These are phyloP conservation scores for Euphonia xanthogaster DNA, from an alignment of 2,797 vertebrate species.

Conservation along the genomic window DNA sequence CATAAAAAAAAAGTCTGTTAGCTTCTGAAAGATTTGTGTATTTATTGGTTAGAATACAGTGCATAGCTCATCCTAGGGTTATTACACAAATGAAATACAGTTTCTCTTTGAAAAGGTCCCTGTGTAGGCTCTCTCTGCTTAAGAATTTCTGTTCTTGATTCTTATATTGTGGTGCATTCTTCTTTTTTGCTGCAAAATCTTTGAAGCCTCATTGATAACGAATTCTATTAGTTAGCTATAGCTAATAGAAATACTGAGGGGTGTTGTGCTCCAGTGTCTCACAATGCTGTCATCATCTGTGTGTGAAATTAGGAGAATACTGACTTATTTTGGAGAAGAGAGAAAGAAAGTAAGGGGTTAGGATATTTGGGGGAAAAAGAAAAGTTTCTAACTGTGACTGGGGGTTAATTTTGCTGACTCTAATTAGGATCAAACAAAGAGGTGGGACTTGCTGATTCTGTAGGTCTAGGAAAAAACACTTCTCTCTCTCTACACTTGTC, in stretches of 20 bases:
- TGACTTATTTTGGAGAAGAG: background rate
- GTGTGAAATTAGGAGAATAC: background rate
- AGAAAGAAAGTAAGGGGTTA: background rate
- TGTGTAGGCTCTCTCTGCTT: background rate
- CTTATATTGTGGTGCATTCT: background rate
- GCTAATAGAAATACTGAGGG: background rate
- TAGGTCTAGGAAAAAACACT: background rate
- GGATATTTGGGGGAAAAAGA: background rate
- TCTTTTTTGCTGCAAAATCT: background rate
- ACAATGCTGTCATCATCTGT: background rate
- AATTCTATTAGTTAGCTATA: background rate
- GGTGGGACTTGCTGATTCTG: background rate
- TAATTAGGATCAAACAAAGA: background rate
- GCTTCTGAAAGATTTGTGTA: conserved; percentile 30
- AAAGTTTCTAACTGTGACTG: background rate
- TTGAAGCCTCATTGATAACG: background rate
- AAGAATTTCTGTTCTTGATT: background rate
- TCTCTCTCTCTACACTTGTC: background rate
- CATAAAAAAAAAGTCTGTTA: conserved; percentile 62
- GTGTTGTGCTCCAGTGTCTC: background rate
- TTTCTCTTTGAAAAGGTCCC: conserved; percentile 5
- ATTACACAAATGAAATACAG: background rate
- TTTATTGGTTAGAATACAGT: background rate
- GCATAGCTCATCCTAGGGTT: background rate
- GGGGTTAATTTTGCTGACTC: background rate